Conservation (phyloP, 1,140 invertebrate genomes). For the Antheraea pernyi region DNA sequence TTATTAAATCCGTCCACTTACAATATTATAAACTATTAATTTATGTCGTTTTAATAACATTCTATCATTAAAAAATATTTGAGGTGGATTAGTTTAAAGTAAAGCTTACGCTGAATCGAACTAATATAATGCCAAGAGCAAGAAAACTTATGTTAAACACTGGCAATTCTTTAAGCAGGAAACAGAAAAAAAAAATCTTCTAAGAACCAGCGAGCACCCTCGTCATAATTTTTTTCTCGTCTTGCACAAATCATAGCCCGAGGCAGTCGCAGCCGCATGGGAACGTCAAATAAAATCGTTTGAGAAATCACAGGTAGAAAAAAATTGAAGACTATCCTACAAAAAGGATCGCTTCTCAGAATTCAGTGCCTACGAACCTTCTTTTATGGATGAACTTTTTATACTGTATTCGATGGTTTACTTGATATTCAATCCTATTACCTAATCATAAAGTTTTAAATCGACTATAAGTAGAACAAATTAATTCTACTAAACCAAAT, state of each 20-base stretch:
- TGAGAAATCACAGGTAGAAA: conserved; percentile 38
- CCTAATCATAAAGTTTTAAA: background rate
- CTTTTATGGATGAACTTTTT: conserved; percentile 4
- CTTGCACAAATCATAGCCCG: conserved; percentile 7
- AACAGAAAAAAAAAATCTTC: background rate
- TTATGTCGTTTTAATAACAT: too few species aligned
- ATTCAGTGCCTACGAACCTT: conserved; percentile 30
- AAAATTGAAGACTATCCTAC: conserved; percentile 39
- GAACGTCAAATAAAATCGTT: conserved; percentile 11
- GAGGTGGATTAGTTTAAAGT: too few species aligned
- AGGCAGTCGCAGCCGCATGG: background rate
- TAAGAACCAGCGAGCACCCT: background rate
- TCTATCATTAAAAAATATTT: too few species aligned
- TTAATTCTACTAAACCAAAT: too few species aligned
- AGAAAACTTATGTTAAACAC: background rate
- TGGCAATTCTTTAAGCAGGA: background rate
- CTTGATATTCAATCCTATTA: background rate
- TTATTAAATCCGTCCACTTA: too few species aligned
- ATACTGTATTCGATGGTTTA: background rate
- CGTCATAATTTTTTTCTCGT: conserved; percentile 1
- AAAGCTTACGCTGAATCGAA: too few species aligned
- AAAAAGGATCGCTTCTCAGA: conserved; percentile 44
- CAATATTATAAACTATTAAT: too few species aligned
- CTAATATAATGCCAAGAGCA: background rate
- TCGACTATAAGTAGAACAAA: background rate